Evolutionary conservation across 2,113 vertebrate genomes (phyloP), one percentile per base, ranked within the genome.

Genomic region (Trinectes maculatus): DNA sequence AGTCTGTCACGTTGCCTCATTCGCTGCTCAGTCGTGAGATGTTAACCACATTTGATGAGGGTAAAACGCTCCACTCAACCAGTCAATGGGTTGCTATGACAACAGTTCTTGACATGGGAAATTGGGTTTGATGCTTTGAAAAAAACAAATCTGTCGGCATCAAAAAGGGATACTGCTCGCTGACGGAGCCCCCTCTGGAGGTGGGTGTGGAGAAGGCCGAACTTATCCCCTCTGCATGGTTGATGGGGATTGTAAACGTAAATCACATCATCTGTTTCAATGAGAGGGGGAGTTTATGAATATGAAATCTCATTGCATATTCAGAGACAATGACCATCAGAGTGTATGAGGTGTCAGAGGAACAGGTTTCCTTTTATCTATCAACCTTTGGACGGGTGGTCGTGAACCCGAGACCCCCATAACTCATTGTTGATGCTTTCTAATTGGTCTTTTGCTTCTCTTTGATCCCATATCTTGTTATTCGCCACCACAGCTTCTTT

Each of bases 401-500:
- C 48, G 6, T 77, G 73, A 76, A 68, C 80, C 73, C 16, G 7
- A 53, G 69, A 60, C 72, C 62, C 68, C 61, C 37, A 11, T 46
- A 57, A 71, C 64, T 82, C 64, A 72, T 85, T 74, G 86, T 69
- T 56, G 78, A 85, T 61, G 87, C 63, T 44, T 80, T 81, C 77
- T 88, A 89, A 92, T 91, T 89, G 89, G 82, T 81, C 83, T 55
- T 84, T 68, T 57, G 74, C 8, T 82, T 84, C 62, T 12, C 80
- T 80, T 77, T 84, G 55, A 87, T 84, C 71, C 65, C 46, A 42
- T 46, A 46, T 70, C 54, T 72, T 70, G 65, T 78, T 86, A 88
- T 82, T 78, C 86, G 79, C 73, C 65, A 21, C 47, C 0, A 8
- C 59, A 59, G 39, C 70, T 74, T 31, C 65, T 31, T 25, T 79